Evolutionary conservation across 1,140 invertebrate genomes (phyloP).

Genomic region (Meloidogyne floridensis): DNA sequence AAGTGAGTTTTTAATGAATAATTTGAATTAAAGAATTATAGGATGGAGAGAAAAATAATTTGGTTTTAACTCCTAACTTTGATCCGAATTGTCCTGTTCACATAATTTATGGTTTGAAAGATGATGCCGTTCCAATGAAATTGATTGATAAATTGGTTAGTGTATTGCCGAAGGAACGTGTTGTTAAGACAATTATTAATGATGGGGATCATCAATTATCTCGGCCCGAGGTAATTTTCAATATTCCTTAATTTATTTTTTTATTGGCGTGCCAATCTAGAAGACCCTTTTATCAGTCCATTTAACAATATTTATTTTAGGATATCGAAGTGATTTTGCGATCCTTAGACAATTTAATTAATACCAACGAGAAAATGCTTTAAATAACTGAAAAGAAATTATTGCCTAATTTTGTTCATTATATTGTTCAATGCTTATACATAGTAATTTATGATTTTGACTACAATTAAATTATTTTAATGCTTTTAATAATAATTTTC

Average conservation of each 20-base stretch:
- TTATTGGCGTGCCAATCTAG: too few relatives aligned
- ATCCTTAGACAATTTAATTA: background rate
- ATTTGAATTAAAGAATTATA: background rate
- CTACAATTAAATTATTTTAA: too few relatives aligned
- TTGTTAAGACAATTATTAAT: constrained; percentile 1
- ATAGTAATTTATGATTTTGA: too few relatives aligned
- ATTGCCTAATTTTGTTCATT: too few relatives aligned
- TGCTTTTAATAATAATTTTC: too few relatives aligned
- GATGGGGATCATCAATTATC: background rate
- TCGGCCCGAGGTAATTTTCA: background rate
- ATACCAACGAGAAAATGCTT: background rate
- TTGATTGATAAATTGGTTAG: background rate
- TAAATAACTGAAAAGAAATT: background rate
- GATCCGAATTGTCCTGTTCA: background rate
- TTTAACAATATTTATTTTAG: background rate
- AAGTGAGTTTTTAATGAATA: background rate
- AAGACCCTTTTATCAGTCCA: too few relatives aligned
- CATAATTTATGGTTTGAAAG: constrained; percentile 5
- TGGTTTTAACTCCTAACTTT: background rate
- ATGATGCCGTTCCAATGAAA: background rate
- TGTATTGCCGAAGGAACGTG: background rate
- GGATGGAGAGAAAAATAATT: background rate
- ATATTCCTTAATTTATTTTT: too few relatives aligned
- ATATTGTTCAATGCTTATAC: too few relatives aligned
- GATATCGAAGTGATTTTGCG: background rate